These are phyloP conservation scores for rabbit (Oryctolagus cuniculus) DNA, from an alignment of 2,113 vertebrate species.

Conservation along the genomic window DNA sequence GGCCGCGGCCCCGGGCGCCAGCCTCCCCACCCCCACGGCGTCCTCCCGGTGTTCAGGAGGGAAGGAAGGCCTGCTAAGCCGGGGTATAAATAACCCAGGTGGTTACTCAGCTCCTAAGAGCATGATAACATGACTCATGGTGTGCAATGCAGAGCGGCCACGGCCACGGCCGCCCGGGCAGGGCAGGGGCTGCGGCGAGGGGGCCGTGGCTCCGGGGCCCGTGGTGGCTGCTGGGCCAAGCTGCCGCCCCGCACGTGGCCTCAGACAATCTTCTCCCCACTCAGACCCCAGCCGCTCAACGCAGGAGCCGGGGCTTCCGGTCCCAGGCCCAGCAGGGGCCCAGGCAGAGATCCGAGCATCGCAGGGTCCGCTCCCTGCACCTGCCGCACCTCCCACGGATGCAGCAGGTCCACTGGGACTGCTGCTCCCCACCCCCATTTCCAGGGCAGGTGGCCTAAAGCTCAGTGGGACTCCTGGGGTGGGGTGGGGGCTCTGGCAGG, in stretches of 20 bases:
- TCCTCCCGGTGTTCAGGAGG: constrained; percentile 82
- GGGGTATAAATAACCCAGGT: constrained; percentile 90
- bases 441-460: neutral
- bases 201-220: neutral
- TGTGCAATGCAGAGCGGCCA: constrained; percentile 83
- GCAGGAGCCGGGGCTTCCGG: neutral
- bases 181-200: neutral
- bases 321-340: neutral
- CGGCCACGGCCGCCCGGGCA: neutral
- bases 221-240: neutral
- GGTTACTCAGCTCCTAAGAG: constrained; percentile 90
- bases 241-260: rapidly evolving
- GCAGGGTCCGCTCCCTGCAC: neutral
- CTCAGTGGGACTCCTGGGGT: neutral
- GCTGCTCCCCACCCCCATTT: neutral
- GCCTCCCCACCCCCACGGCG: constrained; percentile 79
- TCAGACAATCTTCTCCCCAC: neutral
- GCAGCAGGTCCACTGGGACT: neutral
- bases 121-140: constrained; percentile 89
- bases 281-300: neutral
- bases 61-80: constrained; percentile 88
- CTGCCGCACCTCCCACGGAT: neutral
- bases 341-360: neutral
- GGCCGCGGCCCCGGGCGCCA: constrained; percentile 72
- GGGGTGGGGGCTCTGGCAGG: too few relatives aligned